phyloP scores from a whole-genome alignment of 2,888 invertebrate species.

The Cheilosia vulpina region DNA sequence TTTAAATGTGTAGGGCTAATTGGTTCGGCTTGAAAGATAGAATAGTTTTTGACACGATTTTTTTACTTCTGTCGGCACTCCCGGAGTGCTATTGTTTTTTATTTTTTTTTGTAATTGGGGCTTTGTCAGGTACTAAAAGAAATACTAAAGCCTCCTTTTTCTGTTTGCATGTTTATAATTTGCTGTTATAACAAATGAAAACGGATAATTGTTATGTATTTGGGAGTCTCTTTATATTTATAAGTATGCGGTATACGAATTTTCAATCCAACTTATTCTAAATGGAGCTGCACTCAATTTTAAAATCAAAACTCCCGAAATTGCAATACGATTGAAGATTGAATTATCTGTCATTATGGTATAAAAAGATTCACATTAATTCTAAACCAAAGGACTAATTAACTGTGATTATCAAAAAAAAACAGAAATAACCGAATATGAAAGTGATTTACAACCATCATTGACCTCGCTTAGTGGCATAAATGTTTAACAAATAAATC shows the following conservation, averaged over 20 bases:
- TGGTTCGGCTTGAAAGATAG: too few species aligned
- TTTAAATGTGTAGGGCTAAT: too few species aligned
- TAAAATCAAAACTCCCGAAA: background rate
- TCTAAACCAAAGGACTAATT: constrained; percentile 19
- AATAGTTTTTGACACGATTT: too few species aligned
- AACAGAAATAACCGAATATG: constrained; percentile 21
- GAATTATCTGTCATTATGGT: constrained; percentile 16
- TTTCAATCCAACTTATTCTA: background rate
- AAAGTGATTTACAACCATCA: constrained; percentile 65
- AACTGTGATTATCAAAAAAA: background rate
- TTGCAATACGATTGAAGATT: constrained; percentile 14
- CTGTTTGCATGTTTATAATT: too few species aligned
- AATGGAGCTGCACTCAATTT: background rate
- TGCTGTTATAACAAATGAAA: too few species aligned
- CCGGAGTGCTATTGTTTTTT: too few species aligned
- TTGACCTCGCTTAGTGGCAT: constrained; percentile 60
- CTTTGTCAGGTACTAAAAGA: too few species aligned
- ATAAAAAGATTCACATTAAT: background rate
- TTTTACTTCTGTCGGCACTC: too few species aligned
- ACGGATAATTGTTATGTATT: too few species aligned
- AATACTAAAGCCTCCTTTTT: too few species aligned
- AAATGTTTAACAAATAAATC: constrained; percentile 65
- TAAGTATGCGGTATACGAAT: background rate
- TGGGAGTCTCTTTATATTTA: too few species aligned
- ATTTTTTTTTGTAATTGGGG: too few species aligned